Conservation (phyloP, 1,140 invertebrate genomes). For the Hypothenemus hampei region DNA sequence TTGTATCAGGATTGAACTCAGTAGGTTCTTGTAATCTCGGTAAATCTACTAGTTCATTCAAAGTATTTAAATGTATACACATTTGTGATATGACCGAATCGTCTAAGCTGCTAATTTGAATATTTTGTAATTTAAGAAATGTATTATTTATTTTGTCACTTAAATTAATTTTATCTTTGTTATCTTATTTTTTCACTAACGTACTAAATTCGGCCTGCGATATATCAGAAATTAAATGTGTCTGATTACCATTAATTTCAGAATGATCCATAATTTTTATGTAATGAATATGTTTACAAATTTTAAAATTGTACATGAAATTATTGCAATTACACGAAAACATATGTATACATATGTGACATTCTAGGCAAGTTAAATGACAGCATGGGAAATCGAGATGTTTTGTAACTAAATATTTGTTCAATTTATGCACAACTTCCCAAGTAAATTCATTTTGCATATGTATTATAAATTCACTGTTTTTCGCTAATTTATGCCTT, state of each 20-base stretch:
- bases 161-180: neutral
- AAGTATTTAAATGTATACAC: neutral
- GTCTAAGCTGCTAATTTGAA: neutral
- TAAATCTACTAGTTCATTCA: neutral
- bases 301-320: neutral
- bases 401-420: slow-evolving; percentile 1
- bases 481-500: slow-evolving; percentile 5
- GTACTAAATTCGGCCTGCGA: neutral
- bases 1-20: neutral
- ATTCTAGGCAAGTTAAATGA: slow-evolving; percentile 8
- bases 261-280: neutral
- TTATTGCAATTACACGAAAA: slow-evolving; percentile 12
- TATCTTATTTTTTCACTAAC: neutral
- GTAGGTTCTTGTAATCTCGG: neutral
- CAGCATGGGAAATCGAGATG: slow-evolving; percentile 3
- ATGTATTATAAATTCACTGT: neutral
- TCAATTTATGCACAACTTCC: neutral
- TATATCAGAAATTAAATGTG: neutral
- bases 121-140: neutral
- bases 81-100: neutral
- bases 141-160: neutral
- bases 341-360: slow-evolving; percentile 12
- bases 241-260: neutral
- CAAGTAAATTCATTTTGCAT: neutral
- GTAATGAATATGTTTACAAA: slow-evolving; percentile 24